These are phyloP conservation scores for Mareca strepera DNA, from an alignment of 2,797 vertebrate species.

Conservation along the genomic window DNA sequence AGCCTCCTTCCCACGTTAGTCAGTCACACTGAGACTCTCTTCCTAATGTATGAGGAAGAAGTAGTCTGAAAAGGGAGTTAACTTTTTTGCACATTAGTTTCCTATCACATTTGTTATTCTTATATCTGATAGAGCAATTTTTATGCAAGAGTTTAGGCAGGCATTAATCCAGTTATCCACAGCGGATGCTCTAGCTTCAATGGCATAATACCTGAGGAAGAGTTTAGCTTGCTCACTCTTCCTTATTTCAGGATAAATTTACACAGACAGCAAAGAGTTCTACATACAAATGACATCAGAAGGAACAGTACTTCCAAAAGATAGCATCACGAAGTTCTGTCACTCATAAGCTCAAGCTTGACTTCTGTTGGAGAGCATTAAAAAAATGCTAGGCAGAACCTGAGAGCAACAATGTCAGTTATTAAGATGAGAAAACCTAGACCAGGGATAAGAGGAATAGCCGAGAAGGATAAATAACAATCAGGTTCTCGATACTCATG, in stretches of 20 bases:
- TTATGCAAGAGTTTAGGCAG: background rate
- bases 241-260: background rate
- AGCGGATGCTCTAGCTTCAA: background rate
- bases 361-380: background rate
- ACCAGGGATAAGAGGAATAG: background rate
- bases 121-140: background rate
- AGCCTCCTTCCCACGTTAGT: background rate
- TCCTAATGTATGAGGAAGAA: background rate
- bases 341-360: background rate
- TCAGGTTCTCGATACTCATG: background rate
- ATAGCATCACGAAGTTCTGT: background rate
- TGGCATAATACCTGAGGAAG: background rate
- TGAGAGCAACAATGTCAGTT: background rate
- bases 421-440: background rate
- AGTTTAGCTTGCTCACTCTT: background rate
- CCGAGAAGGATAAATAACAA: conserved; percentile 1
- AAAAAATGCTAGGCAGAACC: background rate
- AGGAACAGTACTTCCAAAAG: background rate
- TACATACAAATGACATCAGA: background rate
- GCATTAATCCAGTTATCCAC: background rate
- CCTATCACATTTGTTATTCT: background rate
- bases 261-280: background rate
- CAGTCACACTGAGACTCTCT: background rate
- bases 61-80: background rate
- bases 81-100: background rate